Evolutionary conservation across 1,140 invertebrate species (phyloP).

Genomic region (Euschistus heros): DNA sequence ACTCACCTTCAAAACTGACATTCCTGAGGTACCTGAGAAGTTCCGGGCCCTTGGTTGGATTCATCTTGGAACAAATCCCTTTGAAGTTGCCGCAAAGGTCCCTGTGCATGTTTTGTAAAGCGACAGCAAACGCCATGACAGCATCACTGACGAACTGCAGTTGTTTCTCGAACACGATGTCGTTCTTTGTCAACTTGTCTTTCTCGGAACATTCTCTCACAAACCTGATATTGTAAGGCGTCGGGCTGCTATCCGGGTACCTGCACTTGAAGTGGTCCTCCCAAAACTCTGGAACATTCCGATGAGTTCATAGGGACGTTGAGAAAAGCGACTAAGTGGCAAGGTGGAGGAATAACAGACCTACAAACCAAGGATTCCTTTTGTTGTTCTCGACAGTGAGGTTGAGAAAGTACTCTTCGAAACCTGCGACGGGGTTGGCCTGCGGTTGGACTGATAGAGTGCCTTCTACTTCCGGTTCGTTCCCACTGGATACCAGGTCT

Average conservation of each 20-base stretch:
- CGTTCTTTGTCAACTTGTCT: slow-evolving; percentile 57
- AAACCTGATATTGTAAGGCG: slow-evolving; percentile 71
- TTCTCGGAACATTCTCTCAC: slow-evolving; percentile 52
- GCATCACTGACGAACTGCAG: slow-evolving; percentile 90
- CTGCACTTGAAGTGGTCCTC: slow-evolving; percentile 80
- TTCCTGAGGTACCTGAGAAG: slow-evolving; percentile 71
- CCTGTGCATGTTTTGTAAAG: slow-evolving; percentile 70
- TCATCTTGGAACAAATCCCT: slow-evolving; percentile 78
- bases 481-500: slow-evolving; percentile 75
- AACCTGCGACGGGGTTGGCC: slow-evolving; percentile 74
- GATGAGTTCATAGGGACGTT: no score
- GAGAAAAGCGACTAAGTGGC: no score
- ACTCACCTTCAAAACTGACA: slow-evolving; percentile 70
- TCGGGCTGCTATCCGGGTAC: slow-evolving; percentile 61
- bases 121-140: slow-evolving; percentile 81
- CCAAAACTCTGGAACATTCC: slow-evolving; percentile 69
- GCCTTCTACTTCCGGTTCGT: slow-evolving; percentile 80
- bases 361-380: slow-evolving; percentile 87
- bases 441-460: slow-evolving; percentile 84
- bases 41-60: slow-evolving; percentile 71
- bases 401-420: slow-evolving; percentile 77
- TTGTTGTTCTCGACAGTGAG: slow-evolving; percentile 76
- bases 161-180: slow-evolving; percentile 77
- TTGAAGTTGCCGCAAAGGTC: slow-evolving; percentile 49
- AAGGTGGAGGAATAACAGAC: slow-evolving; percentile 44